Conservation (phyloP, 2,113 vertebrate genomes). For the Miniopterus natalensis region DNA sequence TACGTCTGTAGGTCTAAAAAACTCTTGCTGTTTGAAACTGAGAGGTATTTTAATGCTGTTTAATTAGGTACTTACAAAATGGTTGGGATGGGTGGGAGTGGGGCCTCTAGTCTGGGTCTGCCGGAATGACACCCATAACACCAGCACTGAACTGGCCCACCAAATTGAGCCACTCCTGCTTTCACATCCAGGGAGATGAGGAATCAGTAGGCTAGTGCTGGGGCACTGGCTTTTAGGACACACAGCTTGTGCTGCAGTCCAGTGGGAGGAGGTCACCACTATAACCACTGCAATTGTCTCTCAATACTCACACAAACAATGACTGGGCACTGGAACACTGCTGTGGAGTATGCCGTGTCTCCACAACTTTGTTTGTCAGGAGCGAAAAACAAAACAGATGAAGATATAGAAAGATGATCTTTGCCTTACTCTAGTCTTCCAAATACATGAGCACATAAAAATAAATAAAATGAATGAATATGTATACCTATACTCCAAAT, state of each 20-base stretch:
- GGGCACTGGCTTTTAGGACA: neutral
- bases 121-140: neutral
- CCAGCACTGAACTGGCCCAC: neutral
- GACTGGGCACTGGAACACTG: neutral
- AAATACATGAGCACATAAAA: neutral
- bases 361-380: neutral
- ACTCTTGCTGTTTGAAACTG: neutral
- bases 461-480: neutral
- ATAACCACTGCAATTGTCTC: neutral
- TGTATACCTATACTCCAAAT: neutral
- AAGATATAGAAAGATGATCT: neutral
- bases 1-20: neutral
- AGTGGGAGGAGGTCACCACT: neutral
- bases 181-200: neutral
- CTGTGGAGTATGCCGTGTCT: neutral
- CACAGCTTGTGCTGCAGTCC: neutral
- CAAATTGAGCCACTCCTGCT: neutral
- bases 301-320: neutral
- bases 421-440: neutral
- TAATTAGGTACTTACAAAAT: neutral
- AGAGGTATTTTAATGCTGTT: neutral
- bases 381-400: neutral
- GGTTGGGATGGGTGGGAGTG: accelerated
- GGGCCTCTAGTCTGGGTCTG: neutral
- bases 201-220: too few species aligned